Conservation (phyloP, 2,888 invertebrate species). For the Drosophila neotestacea region DNA sequence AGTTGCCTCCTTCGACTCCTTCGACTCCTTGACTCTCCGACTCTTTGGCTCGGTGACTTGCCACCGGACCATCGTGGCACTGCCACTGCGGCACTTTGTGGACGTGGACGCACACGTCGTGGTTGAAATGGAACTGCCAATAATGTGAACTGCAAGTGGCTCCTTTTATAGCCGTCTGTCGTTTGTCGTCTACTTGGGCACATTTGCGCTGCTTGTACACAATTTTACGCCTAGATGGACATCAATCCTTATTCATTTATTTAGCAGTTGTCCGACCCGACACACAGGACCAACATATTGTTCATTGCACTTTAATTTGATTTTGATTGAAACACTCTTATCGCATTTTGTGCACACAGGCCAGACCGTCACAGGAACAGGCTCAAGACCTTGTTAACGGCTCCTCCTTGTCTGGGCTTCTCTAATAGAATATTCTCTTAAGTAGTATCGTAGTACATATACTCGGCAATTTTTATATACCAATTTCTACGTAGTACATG, state of each 20-base stretch:
- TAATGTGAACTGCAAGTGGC: constrained; percentile 13
- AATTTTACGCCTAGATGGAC: constrained; percentile 74
- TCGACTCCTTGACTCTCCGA: background rate
- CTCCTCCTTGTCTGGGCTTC: constrained; percentile 1
- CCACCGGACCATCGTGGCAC: constrained; percentile 5
- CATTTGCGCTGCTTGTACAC: constrained; percentile 55
- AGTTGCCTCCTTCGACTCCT: background rate
- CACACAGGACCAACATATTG: constrained; percentile 52
- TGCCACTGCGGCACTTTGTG: constrained; percentile 1
- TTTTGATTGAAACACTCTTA: constrained; percentile 75
- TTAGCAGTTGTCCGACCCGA: constrained; percentile 37
- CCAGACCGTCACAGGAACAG: background rate
- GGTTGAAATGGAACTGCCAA: constrained; percentile 45
- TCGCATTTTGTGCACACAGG: constrained; percentile 65
- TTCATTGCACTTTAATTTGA: constrained; percentile 76
- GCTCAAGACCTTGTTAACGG: constrained; percentile 3
- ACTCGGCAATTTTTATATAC: background rate
- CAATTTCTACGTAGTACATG: background rate
- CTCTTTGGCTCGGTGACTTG: background rate
- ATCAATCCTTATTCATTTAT: constrained; percentile 68
- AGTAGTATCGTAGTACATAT: background rate
- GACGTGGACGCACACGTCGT: constrained; percentile 11
- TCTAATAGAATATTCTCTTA: background rate
- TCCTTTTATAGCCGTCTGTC: constrained; percentile 61
- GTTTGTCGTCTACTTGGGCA: constrained; percentile 23